A percentile compares a stretch with the other conserved stretches of the same genome.
phyloP scores from a whole-genome alignment of 64 coral and sea anemone species.

The Dendronephthya gigantea region DNA sequence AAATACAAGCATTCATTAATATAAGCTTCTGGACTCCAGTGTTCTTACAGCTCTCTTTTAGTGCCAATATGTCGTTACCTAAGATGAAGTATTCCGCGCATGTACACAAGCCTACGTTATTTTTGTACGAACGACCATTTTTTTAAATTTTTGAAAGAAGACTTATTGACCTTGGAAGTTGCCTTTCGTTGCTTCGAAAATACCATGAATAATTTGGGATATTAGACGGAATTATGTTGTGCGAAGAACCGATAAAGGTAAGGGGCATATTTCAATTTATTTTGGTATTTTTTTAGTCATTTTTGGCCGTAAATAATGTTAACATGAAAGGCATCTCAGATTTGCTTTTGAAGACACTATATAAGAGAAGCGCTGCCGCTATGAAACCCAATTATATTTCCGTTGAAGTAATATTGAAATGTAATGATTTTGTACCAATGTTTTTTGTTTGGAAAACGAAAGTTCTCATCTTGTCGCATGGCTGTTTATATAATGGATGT shows the following conservation, averaged over 20 bases:
- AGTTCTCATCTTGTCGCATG: too few species aligned
- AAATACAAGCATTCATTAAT: too few species aligned
- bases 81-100: not conserved
- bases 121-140: not conserved
- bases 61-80: not conserved
- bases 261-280: not conserved
- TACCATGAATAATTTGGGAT: not conserved
- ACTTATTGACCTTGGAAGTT: too few species aligned
- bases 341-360: too few species aligned
- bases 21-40: too few species aligned
- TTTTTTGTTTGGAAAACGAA: too few species aligned
- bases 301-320: not conserved
- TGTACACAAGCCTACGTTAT: not conserved
- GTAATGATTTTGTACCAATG: too few species aligned
- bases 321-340: too few species aligned
- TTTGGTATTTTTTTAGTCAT: not conserved
- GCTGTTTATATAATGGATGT: not conserved
- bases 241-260: conserved; percentile 99
- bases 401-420: too few species aligned
- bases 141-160: conserved; percentile 27
- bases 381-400: too few species aligned
- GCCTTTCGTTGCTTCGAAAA: not conserved
- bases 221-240: conserved; percentile 60
- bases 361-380: too few species aligned
- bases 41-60: too few species aligned